Evolutionary conservation across 1,140 invertebrate species (phyloP), one percentile per base, ranked within the genome.

Genomic region (Augochlora pura): DNA sequence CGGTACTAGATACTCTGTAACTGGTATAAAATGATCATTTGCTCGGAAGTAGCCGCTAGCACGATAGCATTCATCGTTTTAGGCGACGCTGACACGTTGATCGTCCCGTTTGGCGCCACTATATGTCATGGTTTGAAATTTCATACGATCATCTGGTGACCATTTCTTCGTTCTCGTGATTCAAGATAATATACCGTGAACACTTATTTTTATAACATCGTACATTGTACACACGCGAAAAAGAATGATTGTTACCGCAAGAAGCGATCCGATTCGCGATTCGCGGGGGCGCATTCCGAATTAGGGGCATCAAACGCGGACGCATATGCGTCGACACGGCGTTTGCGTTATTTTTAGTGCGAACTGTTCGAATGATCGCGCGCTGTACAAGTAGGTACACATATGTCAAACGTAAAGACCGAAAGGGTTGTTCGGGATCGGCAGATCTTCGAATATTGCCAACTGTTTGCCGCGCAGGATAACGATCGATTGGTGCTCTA

Each of bases 321-420:
- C 72, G 60, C 74, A 73, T 85, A 65, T 59, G 49, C 59, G 62
- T 68, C 72, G 67, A 82, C 82, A 76, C 76, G 80, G 85, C 84
- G 85, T 72, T 62, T 46, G 63, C 52, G 64, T 74, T 86, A 86
- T 86, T 86, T 86, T 86, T 86, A 86, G 84, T 81, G 70, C 80
- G 76, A 86, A 86, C 84, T 83, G 83, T 86, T 83, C 66, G 71
- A 62, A 73, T 57, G 59, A 67, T 73, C 68, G 46, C 67, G 68
- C 77, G 77, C 39, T 80, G 27, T 32, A 3, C 38, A 18, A 18
- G 16, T 52, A 21, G 5, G 21, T 18, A 12, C 12, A 46, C 10
- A 14, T 12, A 14, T 12, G 10, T 12, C 6, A 46, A 3, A 46
- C 14, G 12, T 2, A 32, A 32, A 32, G 32, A 32, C 4, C 4